Evolutionary conservation across 2,113 vertebrate species (phyloP).

Genomic region (Callithrix jacchus): DNA sequence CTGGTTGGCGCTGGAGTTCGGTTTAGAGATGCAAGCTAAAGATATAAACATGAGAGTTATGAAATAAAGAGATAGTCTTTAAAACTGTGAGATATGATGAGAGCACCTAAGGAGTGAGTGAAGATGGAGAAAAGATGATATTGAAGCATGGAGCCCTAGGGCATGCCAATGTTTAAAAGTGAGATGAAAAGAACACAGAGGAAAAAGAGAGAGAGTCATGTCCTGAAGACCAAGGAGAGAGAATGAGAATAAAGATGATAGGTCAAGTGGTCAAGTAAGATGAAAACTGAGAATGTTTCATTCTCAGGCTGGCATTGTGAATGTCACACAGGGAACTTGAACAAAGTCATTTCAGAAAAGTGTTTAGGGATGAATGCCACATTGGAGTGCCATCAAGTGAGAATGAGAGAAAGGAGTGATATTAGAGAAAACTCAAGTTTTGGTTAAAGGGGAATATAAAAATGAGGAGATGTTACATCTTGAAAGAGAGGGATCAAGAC

Average conservation of each 20-base stretch:
- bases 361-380: not conserved
- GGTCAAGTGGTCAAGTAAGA: slow-evolving; percentile 48
- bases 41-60: not conserved
- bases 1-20: not conserved
- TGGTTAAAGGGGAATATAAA: not conserved
- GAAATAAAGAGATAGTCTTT: slow-evolving; percentile 15
- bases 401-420: not conserved
- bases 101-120: slow-evolving; percentile 20
- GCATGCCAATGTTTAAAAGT: slow-evolving; percentile 30
- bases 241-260: slow-evolving; percentile 29
- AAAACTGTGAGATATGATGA: slow-evolving; percentile 40
- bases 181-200: slow-evolving; percentile 63
- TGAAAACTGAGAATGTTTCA: slow-evolving; percentile 45
- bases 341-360: slow-evolving; percentile 44
- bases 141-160: slow-evolving; percentile 1
- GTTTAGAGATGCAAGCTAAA: not conserved
- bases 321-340: slow-evolving; percentile 41
- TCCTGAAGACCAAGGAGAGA: slow-evolving; percentile 35
- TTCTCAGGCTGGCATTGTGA: not conserved
- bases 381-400: not conserved
- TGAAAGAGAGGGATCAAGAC: not conserved
- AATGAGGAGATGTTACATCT: not conserved
- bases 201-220: slow-evolving; percentile 15
- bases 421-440: not conserved
- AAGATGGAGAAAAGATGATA: slow-evolving; percentile 49